Evolutionary conservation across 1,140 invertebrate species (phyloP).

Genomic region (Sipha flava): DNA sequence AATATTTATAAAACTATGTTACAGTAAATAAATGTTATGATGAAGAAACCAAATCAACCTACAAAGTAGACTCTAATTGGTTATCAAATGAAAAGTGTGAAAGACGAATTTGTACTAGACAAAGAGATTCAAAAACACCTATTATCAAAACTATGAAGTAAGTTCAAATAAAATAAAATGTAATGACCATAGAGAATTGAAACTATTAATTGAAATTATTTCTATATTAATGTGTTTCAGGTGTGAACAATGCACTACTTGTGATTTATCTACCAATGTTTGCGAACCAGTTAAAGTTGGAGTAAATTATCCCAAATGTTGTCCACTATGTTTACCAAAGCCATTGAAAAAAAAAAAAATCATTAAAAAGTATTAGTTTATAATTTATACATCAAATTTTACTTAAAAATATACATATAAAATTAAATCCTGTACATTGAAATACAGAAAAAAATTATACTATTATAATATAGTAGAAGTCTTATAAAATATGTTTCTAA

Average conservation of each 20-base stretch:
- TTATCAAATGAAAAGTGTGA: neutral
- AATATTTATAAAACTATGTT: neutral
- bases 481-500: no score
- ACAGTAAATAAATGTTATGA: slow-evolving; percentile 11
- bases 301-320: slow-evolving; percentile 3
- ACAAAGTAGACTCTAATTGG: neutral
- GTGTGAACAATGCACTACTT: neutral
- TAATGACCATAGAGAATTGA: neutral
- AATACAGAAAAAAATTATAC: no score
- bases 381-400: no score
- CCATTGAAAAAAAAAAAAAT: neutral
- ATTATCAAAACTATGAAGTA: neutral
- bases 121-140: neutral
- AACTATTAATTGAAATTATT: neutral
- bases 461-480: no score
- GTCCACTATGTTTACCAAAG: neutral
- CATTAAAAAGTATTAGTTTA: neutral
- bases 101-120: neutral
- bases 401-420: no score
- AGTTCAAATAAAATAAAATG: neutral
- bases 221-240: neutral
- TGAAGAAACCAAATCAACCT: neutral
- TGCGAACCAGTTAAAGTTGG: neutral
- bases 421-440: no score
- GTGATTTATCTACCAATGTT: neutral